Evolutionary conservation across 2,888 invertebrate genomes (phyloP).

Genomic region (Phyllotreta cruciferae): DNA sequence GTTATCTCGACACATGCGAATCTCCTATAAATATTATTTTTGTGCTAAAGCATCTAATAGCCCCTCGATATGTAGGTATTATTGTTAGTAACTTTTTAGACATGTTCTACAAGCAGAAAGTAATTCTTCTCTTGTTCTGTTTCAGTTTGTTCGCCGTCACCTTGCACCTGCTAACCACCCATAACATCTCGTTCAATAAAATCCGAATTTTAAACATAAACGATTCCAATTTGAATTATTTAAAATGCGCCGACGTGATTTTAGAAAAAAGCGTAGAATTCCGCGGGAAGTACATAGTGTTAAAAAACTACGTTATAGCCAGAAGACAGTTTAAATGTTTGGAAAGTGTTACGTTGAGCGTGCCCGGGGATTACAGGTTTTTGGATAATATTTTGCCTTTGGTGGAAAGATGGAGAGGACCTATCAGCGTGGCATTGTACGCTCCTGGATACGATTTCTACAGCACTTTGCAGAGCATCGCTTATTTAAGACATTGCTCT

Average conservation of each 20-base stretch:
- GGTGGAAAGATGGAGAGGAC: slow-evolving; percentile 83
- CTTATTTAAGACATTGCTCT: slow-evolving; percentile 76
- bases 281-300: slow-evolving; percentile 71
- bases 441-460: slow-evolving; percentile 82
- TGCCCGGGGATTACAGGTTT: slow-evolving; percentile 66
- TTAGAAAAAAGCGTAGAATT: slow-evolving; percentile 32
- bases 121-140: too few relatives aligned
- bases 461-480: slow-evolving; percentile 76
- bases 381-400: slow-evolving; percentile 83
- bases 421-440: slow-evolving; percentile 82
- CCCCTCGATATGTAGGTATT: too few relatives aligned
- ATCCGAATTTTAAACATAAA: slow-evolving; percentile 8
- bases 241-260: slow-evolving; percentile 30
- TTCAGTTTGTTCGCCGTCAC: too few relatives aligned
- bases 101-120: too few relatives aligned
- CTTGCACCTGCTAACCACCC: background rate
- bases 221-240: background rate
- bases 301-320: slow-evolving; percentile 78
- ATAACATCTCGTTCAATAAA: background rate
- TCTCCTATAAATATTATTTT: too few relatives aligned
- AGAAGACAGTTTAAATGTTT: slow-evolving; percentile 37
- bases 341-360: slow-evolving; percentile 45
- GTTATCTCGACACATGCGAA: too few relatives aligned
- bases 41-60: too few relatives aligned
- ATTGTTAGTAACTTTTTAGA: too few relatives aligned